Evolutionary conservation across 1,140 invertebrate genomes (phyloP).

Genomic region (Drosophila novamexicana): DNA sequence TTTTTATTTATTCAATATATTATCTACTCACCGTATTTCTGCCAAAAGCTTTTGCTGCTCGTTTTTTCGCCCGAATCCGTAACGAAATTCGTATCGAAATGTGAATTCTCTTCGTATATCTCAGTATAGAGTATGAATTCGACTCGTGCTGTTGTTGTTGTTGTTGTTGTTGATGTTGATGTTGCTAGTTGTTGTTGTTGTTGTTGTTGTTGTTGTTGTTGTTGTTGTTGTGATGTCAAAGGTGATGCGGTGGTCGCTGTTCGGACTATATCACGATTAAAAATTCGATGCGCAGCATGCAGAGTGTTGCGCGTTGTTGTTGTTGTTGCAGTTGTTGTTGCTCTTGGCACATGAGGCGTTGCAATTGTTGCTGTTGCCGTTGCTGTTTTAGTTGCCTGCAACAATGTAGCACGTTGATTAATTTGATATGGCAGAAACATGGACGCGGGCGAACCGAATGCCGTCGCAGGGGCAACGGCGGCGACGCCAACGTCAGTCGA

Average conservation of each 20-base stretch:
- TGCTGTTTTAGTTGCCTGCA: conserved; percentile 62
- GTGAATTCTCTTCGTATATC: conserved; percentile 64
- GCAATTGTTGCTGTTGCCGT: conserved; percentile 40
- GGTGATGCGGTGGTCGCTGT: conserved; percentile 70
- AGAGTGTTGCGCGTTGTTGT: conserved; percentile 30
- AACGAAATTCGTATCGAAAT: conserved; percentile 29
- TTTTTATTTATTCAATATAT: conserved; percentile 9
- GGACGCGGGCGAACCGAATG: conserved; percentile 65
- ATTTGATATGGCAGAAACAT: conserved; percentile 81
- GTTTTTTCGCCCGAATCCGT: conserved; percentile 21
- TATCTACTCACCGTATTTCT: conserved; percentile 82
- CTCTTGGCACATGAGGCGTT: conserved; percentile 63
- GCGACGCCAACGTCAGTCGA: conserved; percentile 39
- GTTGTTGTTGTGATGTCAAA: conserved; percentile 61
- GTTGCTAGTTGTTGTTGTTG: conserved; percentile 1
- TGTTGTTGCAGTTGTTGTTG: conserved; percentile 27
- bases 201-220: conserved; percentile 24
- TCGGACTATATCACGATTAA: conserved; percentile 74
- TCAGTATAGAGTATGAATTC: conserved; percentile 72
- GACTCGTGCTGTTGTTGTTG: conserved; percentile 50
- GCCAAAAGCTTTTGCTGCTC: conserved; percentile 62
- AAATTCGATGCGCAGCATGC: conserved; percentile 66
- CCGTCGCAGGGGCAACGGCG: conserved; percentile 25
- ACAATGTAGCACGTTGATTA: conserved; percentile 83
- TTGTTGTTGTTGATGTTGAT: conserved; percentile 17